A percentile compares a stretch with the other conserved stretches of the same genome.
phyloP scores from a whole-genome alignment of 2,113 vertebrate genomes.

The Peucedramus taeniatus region DNA sequence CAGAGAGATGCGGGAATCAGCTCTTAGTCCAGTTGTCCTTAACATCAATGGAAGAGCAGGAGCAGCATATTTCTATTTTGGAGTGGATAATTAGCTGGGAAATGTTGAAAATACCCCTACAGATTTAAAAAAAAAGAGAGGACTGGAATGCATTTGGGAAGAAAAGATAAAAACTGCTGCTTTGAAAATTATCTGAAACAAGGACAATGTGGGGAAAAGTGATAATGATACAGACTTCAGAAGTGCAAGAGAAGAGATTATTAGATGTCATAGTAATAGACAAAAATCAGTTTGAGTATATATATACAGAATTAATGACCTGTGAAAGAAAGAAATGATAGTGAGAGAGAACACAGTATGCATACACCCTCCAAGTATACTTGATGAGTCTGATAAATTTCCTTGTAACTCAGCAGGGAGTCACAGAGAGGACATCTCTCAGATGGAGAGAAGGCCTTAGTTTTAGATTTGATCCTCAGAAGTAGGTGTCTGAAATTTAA shows the following conservation, averaged over 20 bases:
- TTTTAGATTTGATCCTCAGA: background rate
- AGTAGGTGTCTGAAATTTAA: background rate
- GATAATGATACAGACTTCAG: background rate
- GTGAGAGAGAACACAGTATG: background rate
- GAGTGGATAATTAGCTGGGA: background rate
- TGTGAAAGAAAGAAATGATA: background rate
- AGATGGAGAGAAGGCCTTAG: background rate
- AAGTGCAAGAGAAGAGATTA: background rate
- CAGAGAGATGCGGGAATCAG: background rate
- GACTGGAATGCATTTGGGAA: background rate
- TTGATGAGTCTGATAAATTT: background rate
- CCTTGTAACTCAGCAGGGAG: background rate
- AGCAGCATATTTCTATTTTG: background rate
- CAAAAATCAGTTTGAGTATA: background rate
- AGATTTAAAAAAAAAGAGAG: background rate
- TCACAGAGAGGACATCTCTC: background rate
- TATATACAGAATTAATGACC: slow-evolving; percentile 3
- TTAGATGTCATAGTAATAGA: background rate
- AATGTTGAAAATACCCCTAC: background rate
- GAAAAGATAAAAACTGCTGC: background rate
- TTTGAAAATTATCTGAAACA: slow-evolving; percentile 16
- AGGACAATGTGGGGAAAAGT: background rate
- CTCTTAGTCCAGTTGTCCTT: background rate
- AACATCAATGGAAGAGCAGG: background rate
- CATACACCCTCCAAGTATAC: background rate